These are phyloP conservation scores for Vulpes lagopus DNA, from an alignment of 2,113 vertebrate species.

Conservation along the genomic window DNA sequence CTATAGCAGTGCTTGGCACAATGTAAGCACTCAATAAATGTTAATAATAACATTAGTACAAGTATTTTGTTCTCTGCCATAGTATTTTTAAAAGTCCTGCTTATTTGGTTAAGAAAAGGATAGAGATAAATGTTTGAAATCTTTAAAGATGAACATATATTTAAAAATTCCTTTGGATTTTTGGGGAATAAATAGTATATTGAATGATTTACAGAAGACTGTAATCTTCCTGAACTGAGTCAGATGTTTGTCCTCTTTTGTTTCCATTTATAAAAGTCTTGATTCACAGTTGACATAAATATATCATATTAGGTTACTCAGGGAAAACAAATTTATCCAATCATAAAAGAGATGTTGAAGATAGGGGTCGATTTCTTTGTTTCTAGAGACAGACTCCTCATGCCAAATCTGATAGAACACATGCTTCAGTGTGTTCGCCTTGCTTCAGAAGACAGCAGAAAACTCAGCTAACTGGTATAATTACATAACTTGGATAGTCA, in stretches of 20 bases:
- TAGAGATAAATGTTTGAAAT: conserved; percentile 41
- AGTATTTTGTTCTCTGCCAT: neutral
- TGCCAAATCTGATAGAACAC: conserved; percentile 49
- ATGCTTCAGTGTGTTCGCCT: neutral
- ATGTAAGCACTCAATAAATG: neutral
- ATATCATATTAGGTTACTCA: conserved; percentile 38
- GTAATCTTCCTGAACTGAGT: conserved; percentile 7
- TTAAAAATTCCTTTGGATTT: conserved; percentile 41
- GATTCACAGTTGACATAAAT: conserved; percentile 56
- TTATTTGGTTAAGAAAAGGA: conserved; percentile 29
- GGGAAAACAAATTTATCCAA: conserved; percentile 63
- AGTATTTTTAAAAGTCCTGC: neutral
- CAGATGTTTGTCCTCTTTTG: neutral
- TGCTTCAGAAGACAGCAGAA: conserved; percentile 32
- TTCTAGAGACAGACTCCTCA: conserved; percentile 20
- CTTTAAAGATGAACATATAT: neutral
- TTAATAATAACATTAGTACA: neutral
- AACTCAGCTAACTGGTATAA: neutral
- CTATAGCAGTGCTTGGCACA: neutral
- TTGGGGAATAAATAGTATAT: neutral
- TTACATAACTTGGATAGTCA: conserved; percentile 14
- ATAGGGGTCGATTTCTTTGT: neutral
- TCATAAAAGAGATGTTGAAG: conserved; percentile 50
- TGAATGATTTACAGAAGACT: neutral
- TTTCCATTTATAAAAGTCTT: conserved; percentile 47